Conservation (phyloP, 1,140 invertebrate species). For the Formica selysi region DNA sequence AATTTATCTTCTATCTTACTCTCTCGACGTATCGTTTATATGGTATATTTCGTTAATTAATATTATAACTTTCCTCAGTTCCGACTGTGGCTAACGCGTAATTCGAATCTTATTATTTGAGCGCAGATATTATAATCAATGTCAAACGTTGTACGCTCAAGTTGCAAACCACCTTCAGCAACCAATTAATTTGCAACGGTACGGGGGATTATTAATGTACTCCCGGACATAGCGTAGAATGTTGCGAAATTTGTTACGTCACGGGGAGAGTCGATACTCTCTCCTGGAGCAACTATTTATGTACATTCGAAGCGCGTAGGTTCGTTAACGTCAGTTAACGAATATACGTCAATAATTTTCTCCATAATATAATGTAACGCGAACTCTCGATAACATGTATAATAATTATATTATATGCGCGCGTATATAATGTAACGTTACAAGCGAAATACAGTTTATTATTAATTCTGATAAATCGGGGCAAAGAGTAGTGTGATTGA, state of each 20-base stretch:
- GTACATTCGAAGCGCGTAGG: background rate
- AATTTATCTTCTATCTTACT: background rate
- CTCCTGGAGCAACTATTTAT: slow-evolving; percentile 19
- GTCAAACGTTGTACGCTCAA: slow-evolving; percentile 31
- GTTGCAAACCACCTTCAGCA: slow-evolving; percentile 29
- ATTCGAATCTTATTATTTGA: slow-evolving; percentile 44
- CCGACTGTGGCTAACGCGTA: background rate
- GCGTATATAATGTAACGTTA: background rate
- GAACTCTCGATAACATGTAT: background rate
- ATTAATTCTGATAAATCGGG: background rate
- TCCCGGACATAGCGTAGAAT: background rate
- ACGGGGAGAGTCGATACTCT: background rate
- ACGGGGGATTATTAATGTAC: slow-evolving; percentile 31
- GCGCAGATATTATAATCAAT: slow-evolving; percentile 28
- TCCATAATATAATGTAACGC: background rate
- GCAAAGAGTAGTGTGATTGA: background rate
- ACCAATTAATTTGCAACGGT: slow-evolving; percentile 45
- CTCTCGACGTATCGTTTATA: background rate
- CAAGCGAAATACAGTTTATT: background rate
- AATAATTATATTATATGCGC: too few relatives aligned
- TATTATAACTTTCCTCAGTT: background rate
- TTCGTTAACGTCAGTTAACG: slow-evolving; percentile 16
- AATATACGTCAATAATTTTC: background rate
- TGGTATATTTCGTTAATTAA: background rate
- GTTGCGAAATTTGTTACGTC: slow-evolving; percentile 41